phyloP scores from a whole-genome alignment of 2,888 invertebrate species.

The Chromoteleia sp. region DNA sequence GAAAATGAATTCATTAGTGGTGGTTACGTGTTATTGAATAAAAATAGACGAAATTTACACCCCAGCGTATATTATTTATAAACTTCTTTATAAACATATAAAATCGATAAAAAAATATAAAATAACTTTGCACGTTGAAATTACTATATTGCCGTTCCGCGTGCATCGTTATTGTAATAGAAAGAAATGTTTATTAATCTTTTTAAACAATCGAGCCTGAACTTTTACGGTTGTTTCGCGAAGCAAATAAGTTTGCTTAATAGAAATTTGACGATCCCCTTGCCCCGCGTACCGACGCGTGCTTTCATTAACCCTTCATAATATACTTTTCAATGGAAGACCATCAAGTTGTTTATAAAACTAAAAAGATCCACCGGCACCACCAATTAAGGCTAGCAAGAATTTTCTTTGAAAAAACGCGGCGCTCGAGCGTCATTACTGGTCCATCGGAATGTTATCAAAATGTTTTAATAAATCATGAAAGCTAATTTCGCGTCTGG shows the following conservation, averaged over 20 bases:
- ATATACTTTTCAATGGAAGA: conserved; percentile 58
- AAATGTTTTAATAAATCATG: conserved; percentile 68
- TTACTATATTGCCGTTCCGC: conserved; percentile 5
- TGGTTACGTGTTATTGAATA: background rate
- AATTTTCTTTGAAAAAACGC: conserved; percentile 58
- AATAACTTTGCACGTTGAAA: conserved; percentile 1
- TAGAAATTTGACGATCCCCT: conserved; percentile 44
- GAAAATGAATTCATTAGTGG: conserved; percentile 6
- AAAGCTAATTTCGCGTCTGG: conserved; percentile 55
- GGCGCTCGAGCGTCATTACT: conserved; percentile 44
- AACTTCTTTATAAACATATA: no score
- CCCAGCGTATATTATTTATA: conserved; percentile 2
- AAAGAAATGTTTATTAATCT: conserved; percentile 34
- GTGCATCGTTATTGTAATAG: conserved; percentile 18
- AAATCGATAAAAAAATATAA: conserved; percentile 6
- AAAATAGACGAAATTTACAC: conserved; percentile 18
- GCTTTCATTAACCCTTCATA: conserved; percentile 46
- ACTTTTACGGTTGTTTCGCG: conserved; percentile 16
- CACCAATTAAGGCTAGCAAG: conserved; percentile 53
- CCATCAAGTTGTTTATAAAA: conserved; percentile 45
- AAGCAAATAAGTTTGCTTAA: conserved; percentile 50
- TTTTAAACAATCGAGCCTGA: conserved; percentile 41
- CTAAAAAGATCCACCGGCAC: conserved; percentile 27
- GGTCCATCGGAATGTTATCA: conserved; percentile 62
- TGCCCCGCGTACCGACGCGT: background rate